phyloP scores from a whole-genome alignment of 2,797 vertebrate species.

The Darevskia mixta region DNA sequence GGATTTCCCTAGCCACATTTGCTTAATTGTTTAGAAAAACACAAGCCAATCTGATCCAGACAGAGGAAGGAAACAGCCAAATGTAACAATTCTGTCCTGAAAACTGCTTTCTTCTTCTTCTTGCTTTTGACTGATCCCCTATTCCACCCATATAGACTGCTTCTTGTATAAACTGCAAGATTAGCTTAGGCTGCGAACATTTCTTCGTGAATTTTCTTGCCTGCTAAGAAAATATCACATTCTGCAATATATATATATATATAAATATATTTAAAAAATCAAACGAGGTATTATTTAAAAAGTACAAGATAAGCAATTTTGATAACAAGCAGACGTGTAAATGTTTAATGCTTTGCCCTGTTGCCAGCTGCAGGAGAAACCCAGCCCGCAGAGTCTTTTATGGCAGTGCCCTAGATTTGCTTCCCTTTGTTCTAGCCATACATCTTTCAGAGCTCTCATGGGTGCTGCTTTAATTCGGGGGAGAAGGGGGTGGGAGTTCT shows the following conservation, averaged over 20 bases:
- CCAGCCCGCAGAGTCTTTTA: slow-evolving; percentile 21
- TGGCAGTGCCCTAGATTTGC: slow-evolving; percentile 72
- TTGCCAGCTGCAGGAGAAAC: slow-evolving; percentile 58
- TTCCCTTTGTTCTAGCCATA: slow-evolving; percentile 73
- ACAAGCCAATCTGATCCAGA: not conserved
- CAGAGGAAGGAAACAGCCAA: not conserved
- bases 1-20: not conserved
- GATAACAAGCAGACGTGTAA: slow-evolving; percentile 70
- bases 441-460: slow-evolving; percentile 61
- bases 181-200: slow-evolving; percentile 38
- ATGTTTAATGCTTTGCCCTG: slow-evolving; percentile 70
- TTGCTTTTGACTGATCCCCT: not conserved
- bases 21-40: slow-evolving; percentile 9
- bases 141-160: not conserved
- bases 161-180: slow-evolving; percentile 17
- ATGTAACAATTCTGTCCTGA: not conserved
- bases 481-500: slow-evolving; percentile 32
- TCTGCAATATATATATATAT: slow-evolving; percentile 27
- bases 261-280: slow-evolving; percentile 36
- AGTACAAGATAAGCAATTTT: slow-evolving; percentile 75
- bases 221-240: slow-evolving; percentile 52
- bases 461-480: slow-evolving; percentile 55
- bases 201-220: slow-evolving; percentile 30
- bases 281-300: slow-evolving; percentile 71
- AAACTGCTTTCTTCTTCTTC: not conserved